A percentile compares a stretch with the other conserved stretches of the same genome.
These are phyloP conservation scores for Erinaceus europaeus DNA, from an alignment of 2,113 vertebrate genomes.

Conservation along the genomic window DNA sequence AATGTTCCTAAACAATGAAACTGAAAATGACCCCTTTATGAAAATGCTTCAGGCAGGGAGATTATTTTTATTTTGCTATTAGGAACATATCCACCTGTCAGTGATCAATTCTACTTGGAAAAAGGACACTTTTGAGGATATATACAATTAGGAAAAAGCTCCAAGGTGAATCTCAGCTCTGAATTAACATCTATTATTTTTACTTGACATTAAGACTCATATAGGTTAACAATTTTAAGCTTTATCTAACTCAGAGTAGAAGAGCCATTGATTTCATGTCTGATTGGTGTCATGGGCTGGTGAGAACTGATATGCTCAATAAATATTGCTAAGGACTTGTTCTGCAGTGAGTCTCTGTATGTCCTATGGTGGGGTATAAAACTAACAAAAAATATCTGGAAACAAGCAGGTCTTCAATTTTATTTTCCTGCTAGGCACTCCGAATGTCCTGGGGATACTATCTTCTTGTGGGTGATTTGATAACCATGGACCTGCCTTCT, in stretches of 20 bases:
- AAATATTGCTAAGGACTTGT: background rate
- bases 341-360: background rate
- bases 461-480: background rate
- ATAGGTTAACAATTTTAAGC: slow-evolving; percentile 22
- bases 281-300: background rate
- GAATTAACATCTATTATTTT: slow-evolving; percentile 66
- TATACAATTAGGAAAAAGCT: slow-evolving; percentile 59
- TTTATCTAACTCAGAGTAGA: slow-evolving; percentile 5
- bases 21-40: slow-evolving; percentile 67
- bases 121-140: slow-evolving; percentile 58
- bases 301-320: background rate
- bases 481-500: background rate
- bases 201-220: slow-evolving; percentile 45
- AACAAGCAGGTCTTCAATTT: background rate
- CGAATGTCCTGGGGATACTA: background rate
- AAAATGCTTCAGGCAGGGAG: slow-evolving; percentile 68
- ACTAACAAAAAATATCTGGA: background rate
- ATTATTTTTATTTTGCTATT: slow-evolving; percentile 77
- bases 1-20: slow-evolving; percentile 62
- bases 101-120: slow-evolving; percentile 64
- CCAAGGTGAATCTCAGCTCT: slow-evolving; percentile 62
- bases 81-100: slow-evolving; percentile 66
- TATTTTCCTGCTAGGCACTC: background rate
- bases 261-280: background rate
- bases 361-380: background rate